Evolutionary conservation across 2,888 invertebrate species (phyloP).

Genomic region (Andrena fulva): DNA sequence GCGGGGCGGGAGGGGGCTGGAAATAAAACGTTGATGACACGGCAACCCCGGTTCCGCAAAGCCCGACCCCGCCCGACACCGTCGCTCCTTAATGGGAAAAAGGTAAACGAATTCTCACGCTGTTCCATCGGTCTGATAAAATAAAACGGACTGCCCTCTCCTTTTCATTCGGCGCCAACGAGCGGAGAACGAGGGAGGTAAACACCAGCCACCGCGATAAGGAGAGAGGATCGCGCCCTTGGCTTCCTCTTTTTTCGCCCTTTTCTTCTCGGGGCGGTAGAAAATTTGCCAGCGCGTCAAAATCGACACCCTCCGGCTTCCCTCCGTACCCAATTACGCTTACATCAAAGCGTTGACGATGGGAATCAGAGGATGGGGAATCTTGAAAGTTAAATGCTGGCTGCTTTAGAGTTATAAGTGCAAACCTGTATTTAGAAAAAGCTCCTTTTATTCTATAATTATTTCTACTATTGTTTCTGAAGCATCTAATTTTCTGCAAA

Average conservation of each 20-base stretch:
- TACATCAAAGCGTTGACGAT: neutral
- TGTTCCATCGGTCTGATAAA: conserved; percentile 76
- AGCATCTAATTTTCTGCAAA: too few relatives aligned
- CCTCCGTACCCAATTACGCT: conserved; percentile 1
- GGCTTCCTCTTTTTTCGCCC: neutral
- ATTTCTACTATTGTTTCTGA: too few relatives aligned
- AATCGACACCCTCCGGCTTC: conserved; percentile 30
- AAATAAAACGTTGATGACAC: conserved; percentile 80
- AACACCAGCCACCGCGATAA: conserved; percentile 48
- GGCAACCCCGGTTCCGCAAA: conserved; percentile 74
- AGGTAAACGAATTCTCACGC: conserved; percentile 80
- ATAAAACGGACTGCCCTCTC: conserved; percentile 71
- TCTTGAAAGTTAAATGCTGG: neutral
- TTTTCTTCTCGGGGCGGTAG: conserved; percentile 6
- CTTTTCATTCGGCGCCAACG: conserved; percentile 48
- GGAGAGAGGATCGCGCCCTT: conserved; percentile 24
- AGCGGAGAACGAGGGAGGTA: conserved; percentile 48
- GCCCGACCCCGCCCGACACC: conserved; percentile 69
- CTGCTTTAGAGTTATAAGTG: too few relatives aligned
- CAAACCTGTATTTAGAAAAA: too few relatives aligned
- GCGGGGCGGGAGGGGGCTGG: conserved; percentile 46
- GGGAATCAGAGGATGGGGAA: too few relatives aligned
- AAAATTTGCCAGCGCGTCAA: conserved; percentile 58
- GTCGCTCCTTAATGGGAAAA: conserved; percentile 78
- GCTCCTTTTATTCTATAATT: too few relatives aligned